A percentile compares a stretch with the other conserved stretches of the same genome.
Conservation (phyloP, 2,113 vertebrate species). For the Herpetotheres cachinnans region DNA sequence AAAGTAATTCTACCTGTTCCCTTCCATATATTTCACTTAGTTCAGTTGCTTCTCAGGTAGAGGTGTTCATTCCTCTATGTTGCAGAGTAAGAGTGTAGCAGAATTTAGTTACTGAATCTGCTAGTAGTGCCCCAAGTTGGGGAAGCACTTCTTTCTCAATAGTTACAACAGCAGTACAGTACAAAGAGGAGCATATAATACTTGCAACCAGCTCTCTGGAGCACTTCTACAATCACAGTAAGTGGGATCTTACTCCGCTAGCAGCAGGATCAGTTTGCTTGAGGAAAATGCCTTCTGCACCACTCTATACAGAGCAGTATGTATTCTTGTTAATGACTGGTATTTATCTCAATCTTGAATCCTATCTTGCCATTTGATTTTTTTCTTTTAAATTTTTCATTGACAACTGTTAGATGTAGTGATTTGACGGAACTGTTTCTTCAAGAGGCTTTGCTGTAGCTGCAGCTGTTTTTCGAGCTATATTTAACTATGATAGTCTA, state of each 20-base stretch:
- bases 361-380: not conserved
- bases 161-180: not conserved
- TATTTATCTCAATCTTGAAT: not conserved
- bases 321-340: not conserved
- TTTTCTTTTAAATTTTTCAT: not conserved
- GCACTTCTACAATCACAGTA: not conserved
- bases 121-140: not conserved
- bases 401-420: not conserved
- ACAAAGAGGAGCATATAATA: rapidly evolving
- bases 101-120: not conserved
- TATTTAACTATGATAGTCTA: not conserved
- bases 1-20: not conserved
- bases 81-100: not conserved
- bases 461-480: not conserved
- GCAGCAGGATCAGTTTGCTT: not conserved
- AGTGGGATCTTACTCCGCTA: not conserved
- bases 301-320: not conserved
- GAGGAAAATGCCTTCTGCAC: not conserved
- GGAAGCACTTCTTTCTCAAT: not conserved
- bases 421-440: not conserved
- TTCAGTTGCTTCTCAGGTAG: not conserved
- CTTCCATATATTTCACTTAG: rapidly evolving
- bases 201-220: not conserved
- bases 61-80: not conserved
- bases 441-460: not conserved